Conservation (phyloP, 2,888 invertebrate genomes). For the Leptinotarsa tumamoca region DNA sequence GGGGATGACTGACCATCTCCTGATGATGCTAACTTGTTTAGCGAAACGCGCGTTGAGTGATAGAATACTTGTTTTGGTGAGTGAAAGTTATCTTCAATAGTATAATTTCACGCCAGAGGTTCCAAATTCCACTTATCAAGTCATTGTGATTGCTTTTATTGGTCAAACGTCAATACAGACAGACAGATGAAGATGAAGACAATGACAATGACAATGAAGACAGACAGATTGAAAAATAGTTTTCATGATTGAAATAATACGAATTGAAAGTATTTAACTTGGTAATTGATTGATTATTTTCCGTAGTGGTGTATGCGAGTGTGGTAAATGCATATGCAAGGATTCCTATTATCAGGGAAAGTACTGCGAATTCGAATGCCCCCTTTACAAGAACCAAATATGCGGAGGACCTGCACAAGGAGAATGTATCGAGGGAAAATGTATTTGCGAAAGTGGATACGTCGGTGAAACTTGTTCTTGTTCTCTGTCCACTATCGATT, state of each 20-base stretch:
- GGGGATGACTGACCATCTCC: too few species aligned
- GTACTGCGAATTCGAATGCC: conserved; percentile 82
- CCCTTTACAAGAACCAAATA: conserved; percentile 60
- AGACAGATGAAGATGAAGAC: too few species aligned
- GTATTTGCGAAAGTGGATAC: conserved; percentile 75
- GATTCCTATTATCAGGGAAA: conserved; percentile 65
- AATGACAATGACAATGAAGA: too few species aligned
- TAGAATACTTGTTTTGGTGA: too few species aligned
- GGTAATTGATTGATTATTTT: conserved; percentile 12
- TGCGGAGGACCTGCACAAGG: conserved; percentile 61
- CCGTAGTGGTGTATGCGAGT: conserved; percentile 71
- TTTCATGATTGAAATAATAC: conserved; percentile 37
- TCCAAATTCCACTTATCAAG: too few species aligned
- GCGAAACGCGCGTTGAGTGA: too few species aligned
- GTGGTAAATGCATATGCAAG: conserved; percentile 71
- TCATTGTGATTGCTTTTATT: too few species aligned
- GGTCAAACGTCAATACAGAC: too few species aligned
- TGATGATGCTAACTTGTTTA: too few species aligned
- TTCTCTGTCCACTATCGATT: conserved; percentile 59
- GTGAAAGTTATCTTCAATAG: too few species aligned
- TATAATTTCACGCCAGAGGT: too few species aligned
- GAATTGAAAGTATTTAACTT: neutral
- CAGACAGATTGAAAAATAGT: too few species aligned
- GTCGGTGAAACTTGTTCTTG: conserved; percentile 74
- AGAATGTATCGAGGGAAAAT: conserved; percentile 69